A percentile compares a stretch with the other conserved stretches of the same genome.
Conservation (phyloP, 2,113 vertebrate species). For the Coryphaenoides rupestris region DNA sequence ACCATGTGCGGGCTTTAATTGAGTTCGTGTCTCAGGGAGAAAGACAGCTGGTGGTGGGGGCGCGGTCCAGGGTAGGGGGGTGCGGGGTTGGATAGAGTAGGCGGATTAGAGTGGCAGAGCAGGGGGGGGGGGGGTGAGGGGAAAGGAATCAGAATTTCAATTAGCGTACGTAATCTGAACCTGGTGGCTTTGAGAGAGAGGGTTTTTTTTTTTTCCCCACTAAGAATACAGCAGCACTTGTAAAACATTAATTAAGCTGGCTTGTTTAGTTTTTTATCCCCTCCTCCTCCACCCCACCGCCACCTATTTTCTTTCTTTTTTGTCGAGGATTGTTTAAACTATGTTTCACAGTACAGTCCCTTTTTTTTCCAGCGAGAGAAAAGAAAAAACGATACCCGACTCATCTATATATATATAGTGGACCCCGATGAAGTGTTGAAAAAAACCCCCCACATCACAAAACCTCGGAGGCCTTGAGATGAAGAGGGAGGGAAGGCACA, state of each 20-base stretch:
- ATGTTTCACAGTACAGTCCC: constrained; percentile 63
- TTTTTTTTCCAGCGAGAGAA: constrained; percentile 62
- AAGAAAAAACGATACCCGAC: no score
- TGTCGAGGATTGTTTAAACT: constrained; percentile 67
- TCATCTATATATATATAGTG: constrained; percentile 56
- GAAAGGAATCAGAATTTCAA: constrained; percentile 79
- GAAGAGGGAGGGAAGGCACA: constrained; percentile 31
- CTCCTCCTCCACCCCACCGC: no score
- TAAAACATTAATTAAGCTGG: constrained; percentile 76
- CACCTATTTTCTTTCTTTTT: constrained; percentile 20
- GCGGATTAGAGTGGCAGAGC: no score
- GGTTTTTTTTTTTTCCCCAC: constrained; percentile 64
- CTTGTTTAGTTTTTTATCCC: constrained; percentile 48
- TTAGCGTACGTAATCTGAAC: constrained; percentile 76
- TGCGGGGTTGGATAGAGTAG: no score
- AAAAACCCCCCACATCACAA: background rate
- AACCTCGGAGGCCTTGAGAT: constrained; percentile 51
- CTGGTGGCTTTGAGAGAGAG: constrained; percentile 72
- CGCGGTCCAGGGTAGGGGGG: background rate
- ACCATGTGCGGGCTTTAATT: constrained; percentile 62
- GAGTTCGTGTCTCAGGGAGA: constrained; percentile 59
- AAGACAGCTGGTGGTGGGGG: constrained; percentile 32
- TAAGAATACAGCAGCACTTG: constrained; percentile 75
- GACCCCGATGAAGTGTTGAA: constrained; percentile 38
- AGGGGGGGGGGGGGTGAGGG: no score